Evolutionary conservation across 2,797 vertebrate species (phyloP).

Genomic region (Pseudocheirus occidentalis): DNA sequence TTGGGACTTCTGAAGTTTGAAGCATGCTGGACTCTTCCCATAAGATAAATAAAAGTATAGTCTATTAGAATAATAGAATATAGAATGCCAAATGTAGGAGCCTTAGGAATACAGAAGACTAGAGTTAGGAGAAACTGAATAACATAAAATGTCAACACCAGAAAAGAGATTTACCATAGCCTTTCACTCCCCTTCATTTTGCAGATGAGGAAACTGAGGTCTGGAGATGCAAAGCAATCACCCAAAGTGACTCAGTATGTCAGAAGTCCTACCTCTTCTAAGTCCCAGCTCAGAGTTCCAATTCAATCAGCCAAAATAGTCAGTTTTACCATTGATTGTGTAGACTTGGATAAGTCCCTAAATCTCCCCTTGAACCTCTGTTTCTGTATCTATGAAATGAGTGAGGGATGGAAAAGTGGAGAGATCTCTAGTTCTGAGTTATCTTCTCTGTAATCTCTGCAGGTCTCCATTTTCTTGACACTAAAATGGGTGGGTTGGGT

Average conservation of each 20-base stretch:
- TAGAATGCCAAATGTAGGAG: neutral
- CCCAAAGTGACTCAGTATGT: fast-evolving
- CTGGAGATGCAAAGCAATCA: neutral
- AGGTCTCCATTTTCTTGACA: neutral
- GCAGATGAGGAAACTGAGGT: neutral
- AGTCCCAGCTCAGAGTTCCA: neutral
- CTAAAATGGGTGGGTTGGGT: neutral
- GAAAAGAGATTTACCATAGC: neutral
- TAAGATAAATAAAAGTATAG: neutral
- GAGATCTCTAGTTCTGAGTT: neutral
- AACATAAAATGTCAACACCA: neutral
- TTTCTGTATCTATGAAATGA: neutral
- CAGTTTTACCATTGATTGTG: neutral
- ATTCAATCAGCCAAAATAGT: neutral
- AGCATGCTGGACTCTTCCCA: neutral
- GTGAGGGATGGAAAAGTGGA: neutral
- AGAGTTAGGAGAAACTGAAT: neutral
- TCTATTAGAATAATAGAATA: neutral
- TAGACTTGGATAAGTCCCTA: neutral
- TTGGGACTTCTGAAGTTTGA: neutral
- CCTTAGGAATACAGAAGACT: neutral
- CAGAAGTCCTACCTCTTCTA: neutral
- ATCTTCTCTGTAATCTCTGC: neutral
- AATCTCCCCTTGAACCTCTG: neutral
- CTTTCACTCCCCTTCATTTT: neutral